These are phyloP conservation scores for Cuculus canorus DNA, from an alignment of 2,797 vertebrate species.

Conservation along the genomic window DNA sequence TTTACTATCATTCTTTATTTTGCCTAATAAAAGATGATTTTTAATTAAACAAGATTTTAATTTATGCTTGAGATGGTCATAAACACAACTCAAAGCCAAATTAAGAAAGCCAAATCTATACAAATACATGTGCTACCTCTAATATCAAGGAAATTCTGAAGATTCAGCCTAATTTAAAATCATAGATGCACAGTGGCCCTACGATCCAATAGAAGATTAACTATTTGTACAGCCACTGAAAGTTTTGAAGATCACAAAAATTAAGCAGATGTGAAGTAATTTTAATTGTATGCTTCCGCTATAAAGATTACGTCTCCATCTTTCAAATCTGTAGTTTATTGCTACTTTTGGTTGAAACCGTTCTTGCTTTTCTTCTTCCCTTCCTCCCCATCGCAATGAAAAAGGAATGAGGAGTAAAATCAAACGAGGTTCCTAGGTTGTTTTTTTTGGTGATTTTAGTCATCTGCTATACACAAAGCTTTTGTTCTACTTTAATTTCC, in stretches of 20 bases:
- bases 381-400: too few relatives aligned
- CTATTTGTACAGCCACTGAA: background rate
- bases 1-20: background rate
- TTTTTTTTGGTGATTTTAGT: background rate
- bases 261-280: background rate
- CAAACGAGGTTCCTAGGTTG: background rate
- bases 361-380: background rate
- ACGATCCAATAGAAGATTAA: background rate
- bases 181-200: background rate
- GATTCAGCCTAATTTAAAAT: background rate
- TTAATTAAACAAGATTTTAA: background rate
- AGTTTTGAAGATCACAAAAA: background rate
- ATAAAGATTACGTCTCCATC: background rate
- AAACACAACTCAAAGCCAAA: background rate
- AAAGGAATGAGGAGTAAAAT: background rate
- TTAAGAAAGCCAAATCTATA: background rate
- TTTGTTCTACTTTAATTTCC: background rate
- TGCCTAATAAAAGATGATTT: background rate
- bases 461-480: background rate
- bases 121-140: background rate
- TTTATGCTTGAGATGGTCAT: background rate
- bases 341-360: background rate
- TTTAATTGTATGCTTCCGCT: background rate
- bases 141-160: background rate
- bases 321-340: background rate